Conservation (phyloP, 2,113 vertebrate genomes). For the Cervus canadensis region DNA sequence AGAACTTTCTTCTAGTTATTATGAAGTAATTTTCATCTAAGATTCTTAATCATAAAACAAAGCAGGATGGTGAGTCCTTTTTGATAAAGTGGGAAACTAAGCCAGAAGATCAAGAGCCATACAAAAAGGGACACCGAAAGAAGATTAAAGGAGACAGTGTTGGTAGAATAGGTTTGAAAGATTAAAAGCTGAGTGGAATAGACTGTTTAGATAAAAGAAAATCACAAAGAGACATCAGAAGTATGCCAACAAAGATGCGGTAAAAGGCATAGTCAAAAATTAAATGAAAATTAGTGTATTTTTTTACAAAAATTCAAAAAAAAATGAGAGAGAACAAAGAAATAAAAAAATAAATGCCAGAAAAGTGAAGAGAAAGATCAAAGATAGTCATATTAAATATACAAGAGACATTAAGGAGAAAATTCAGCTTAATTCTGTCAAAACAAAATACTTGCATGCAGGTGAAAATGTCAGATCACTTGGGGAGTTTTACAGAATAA, state of each 20-base stretch:
- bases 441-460: not conserved
- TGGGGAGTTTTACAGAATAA: not conserved
- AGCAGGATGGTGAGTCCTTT: not conserved
- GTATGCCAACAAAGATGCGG: not conserved
- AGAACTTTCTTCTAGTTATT: not conserved
- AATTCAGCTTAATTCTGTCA: not conserved
- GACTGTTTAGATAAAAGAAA: not conserved
- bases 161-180: slow-evolving; percentile 18
- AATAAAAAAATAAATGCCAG: not conserved
- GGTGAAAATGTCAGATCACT: not conserved
- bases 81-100: not conserved
- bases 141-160: slow-evolving; percentile 35
- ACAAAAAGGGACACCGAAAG: not conserved
- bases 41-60: slow-evolving; percentile 29
- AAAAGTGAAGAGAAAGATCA: not conserved
- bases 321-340: not conserved
- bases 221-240: not conserved
- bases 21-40: not conserved
- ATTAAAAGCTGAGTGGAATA: slow-evolving; percentile 24
- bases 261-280: not conserved
- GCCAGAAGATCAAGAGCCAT: slow-evolving; percentile 33
- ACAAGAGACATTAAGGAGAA: not conserved
- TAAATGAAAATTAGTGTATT: not conserved
- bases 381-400: not conserved
- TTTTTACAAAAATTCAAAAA: not conserved